Evolutionary conservation across 2,888 invertebrate species (phyloP).

Genomic region (Plagiodera versicolora): DNA sequence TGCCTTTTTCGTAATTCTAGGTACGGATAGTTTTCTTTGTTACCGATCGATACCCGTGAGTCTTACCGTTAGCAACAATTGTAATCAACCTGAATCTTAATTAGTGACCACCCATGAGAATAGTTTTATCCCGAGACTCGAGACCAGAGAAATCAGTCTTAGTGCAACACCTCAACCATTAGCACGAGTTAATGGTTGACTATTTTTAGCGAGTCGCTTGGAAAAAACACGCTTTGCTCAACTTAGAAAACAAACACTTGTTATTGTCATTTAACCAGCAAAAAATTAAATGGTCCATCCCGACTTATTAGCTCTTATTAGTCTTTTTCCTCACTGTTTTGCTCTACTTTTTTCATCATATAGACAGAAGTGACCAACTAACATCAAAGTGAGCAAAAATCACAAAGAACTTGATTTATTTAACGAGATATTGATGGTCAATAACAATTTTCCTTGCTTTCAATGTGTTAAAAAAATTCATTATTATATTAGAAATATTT

Average conservation of each 20-base stretch:
- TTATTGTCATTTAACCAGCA: slow-evolving; percentile 5
- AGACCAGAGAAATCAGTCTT: slow-evolving; percentile 51
- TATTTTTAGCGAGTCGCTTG: slow-evolving; percentile 48
- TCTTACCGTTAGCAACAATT: slow-evolving; percentile 57
- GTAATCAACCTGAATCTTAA: slow-evolving; percentile 58
- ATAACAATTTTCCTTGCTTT: too few species aligned
- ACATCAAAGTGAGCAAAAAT: too few species aligned
- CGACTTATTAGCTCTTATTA: background rate
- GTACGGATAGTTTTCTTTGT: slow-evolving; percentile 53
- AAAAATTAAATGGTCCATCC: slow-evolving; percentile 11
- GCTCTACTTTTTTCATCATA: background rate
- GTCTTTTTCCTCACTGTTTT: background rate
- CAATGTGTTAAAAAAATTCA: too few species aligned
- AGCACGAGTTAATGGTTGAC: slow-evolving; percentile 55
- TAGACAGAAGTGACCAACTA: too few species aligned
- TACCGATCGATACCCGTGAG: slow-evolving; percentile 49
- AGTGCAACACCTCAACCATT: slow-evolving; percentile 53
- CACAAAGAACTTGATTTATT: too few species aligned
- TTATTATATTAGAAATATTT: too few species aligned
- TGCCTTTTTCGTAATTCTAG: slow-evolving; percentile 54
- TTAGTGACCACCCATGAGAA: slow-evolving; percentile 57
- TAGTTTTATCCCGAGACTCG: slow-evolving; percentile 50
- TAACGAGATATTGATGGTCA: too few species aligned
- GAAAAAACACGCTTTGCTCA: slow-evolving; percentile 31
- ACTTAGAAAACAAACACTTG: slow-evolving; percentile 20